These are phyloP conservation scores for Promerops cafer DNA, from an alignment of 2,113 vertebrate genomes.

Conservation along the genomic window DNA sequence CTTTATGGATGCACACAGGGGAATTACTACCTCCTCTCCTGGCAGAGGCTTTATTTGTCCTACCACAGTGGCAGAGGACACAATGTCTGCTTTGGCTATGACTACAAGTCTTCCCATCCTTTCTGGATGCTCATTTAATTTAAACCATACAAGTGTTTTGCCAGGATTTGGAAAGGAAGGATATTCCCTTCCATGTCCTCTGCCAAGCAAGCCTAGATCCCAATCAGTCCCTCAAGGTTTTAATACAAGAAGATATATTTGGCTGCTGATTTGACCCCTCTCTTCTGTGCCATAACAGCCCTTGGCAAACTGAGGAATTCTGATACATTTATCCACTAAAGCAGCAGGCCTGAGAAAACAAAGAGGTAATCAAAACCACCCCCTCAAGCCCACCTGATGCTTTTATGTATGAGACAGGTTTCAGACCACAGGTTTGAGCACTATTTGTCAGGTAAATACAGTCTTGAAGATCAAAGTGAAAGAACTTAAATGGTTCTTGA, in stretches of 20 bases:
- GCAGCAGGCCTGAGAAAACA: background rate
- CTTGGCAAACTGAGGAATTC: background rate
- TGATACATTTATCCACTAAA: background rate
- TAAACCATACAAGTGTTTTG: background rate
- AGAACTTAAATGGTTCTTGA: background rate
- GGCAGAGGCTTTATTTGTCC: background rate
- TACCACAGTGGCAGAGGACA: background rate
- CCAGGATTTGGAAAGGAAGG: background rate
- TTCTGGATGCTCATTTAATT: background rate
- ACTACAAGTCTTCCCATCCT: background rate
- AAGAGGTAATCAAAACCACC: background rate
- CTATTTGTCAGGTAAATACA: background rate
- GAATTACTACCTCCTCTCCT: background rate
- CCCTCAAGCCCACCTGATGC: background rate
- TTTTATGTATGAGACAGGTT: background rate
- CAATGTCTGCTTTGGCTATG: background rate
- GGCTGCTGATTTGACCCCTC: background rate
- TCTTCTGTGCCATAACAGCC: background rate
- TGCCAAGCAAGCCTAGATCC: background rate
- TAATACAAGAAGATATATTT: background rate
- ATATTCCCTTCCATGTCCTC: background rate
- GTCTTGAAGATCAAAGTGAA: background rate
- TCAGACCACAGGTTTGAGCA: background rate
- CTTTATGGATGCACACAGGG: background rate
- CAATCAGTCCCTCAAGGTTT: background rate